A percentile compares a stretch with the other conserved stretches of the same genome.
phyloP scores from a whole-genome alignment of 2,113 vertebrate species.

The Euleptes europaea region DNA sequence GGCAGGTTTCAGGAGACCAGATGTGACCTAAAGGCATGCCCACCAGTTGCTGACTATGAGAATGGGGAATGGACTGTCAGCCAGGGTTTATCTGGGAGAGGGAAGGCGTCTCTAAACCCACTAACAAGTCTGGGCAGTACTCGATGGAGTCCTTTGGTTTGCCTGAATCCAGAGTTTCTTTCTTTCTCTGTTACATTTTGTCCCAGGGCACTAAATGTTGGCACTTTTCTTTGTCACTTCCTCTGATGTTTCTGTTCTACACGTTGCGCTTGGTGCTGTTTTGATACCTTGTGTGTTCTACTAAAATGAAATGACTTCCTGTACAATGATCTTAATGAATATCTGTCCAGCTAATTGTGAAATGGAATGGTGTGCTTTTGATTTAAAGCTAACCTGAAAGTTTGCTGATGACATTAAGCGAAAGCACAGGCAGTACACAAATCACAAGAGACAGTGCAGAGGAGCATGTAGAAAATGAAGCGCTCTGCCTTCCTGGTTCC shows the following conservation, averaged over 20 bases:
- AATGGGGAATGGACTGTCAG: background rate
- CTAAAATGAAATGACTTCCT: conserved; percentile 31
- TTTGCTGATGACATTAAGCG: conserved; percentile 57
- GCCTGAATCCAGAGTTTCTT: background rate
- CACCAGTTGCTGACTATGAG: background rate
- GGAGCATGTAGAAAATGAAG: conserved; percentile 7
- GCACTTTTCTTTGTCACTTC: background rate
- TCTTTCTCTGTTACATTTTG: background rate
- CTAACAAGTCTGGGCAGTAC: background rate
- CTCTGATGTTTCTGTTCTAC: background rate
- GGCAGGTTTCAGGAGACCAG: background rate
- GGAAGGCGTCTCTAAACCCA: background rate
- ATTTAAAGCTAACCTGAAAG: conserved; percentile 52
- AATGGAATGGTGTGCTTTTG: conserved; percentile 7
- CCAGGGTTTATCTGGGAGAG: background rate
- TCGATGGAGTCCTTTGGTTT: background rate
- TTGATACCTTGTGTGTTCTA: background rate
- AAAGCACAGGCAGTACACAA: conserved; percentile 22
- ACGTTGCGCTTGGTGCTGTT: background rate
- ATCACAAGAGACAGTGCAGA: background rate
- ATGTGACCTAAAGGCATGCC: background rate
- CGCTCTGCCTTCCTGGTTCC: conserved; percentile 3
- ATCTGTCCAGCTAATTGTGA: conserved; percentile 47
- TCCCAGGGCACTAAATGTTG: background rate
- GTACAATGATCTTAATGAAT: conserved; percentile 30